phyloP scores from a whole-genome alignment of 2,797 vertebrate species.

The Typhlichthys subterraneus region DNA sequence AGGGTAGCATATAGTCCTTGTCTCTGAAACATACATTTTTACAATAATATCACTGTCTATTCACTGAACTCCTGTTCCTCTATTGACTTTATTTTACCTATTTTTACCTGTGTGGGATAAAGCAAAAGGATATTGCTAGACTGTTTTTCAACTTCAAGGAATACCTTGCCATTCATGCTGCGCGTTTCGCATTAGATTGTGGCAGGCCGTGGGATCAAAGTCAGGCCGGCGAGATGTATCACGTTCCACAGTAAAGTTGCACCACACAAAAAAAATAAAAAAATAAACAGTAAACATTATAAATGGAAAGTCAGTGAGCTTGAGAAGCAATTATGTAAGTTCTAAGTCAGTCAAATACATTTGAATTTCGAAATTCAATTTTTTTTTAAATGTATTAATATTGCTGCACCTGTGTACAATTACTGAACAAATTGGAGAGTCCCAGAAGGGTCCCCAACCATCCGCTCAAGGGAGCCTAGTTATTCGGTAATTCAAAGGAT shows the following conservation, averaged over 20 bases:
- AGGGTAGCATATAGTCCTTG: too few relatives aligned
- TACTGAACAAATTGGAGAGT: conserved; percentile 3
- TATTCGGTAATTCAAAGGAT: background rate
- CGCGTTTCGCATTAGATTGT: conserved; percentile 49
- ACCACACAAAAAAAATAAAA: conserved; percentile 16
- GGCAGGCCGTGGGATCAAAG: conserved; percentile 60
- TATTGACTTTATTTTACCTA: conserved; percentile 31
- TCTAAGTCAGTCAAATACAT: too few relatives aligned
- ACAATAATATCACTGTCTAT: background rate
- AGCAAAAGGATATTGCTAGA: conserved; percentile 59
- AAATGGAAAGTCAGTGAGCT: background rate
- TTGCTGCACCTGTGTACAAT: background rate
- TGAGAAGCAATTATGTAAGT: conserved; percentile 1
- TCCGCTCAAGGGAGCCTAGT: conserved; percentile 1
- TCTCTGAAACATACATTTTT: too few relatives aligned
- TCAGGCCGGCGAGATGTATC: conserved; percentile 31
- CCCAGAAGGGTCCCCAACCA: background rate
- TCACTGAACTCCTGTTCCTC: conserved; percentile 9
- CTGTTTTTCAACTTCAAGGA: conserved; percentile 46
- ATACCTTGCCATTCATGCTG: conserved; percentile 55
- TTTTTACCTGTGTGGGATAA: conserved; percentile 49
- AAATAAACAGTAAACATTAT: conserved; percentile 19
- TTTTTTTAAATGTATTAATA: background rate
- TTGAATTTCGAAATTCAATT: too few relatives aligned
- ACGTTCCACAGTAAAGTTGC: conserved; percentile 4